phyloP scores from a whole-genome alignment of 2,797 vertebrate species.

The Acipenser transmontanus region DNA sequence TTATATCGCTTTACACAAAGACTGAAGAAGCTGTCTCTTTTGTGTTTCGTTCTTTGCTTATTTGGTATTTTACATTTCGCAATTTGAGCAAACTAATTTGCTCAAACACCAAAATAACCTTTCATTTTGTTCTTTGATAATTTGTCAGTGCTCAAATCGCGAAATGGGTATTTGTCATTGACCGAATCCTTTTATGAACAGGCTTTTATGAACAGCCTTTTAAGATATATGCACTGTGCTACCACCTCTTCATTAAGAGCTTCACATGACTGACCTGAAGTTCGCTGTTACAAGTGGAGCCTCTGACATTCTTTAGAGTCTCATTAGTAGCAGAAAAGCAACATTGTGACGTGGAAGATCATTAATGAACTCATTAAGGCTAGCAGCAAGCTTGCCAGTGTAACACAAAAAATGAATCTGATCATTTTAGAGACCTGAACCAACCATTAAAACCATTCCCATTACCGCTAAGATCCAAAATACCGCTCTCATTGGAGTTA shows the following conservation, averaged over 20 bases:
- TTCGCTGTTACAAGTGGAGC: neutral
- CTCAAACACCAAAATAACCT: no score
- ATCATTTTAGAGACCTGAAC: constrained; percentile 1
- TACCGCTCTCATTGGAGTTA: no score
- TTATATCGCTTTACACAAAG: no score
- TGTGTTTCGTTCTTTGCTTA: no score
- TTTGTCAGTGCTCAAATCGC: no score
- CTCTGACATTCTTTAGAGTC: neutral
- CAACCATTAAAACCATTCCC: neutral
- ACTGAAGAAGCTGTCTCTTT: no score
- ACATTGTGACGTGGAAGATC: neutral
- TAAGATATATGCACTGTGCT: neutral
- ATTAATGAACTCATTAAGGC: neutral
- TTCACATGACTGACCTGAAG: neutral
- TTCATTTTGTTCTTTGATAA: no score
- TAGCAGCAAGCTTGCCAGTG: neutral
- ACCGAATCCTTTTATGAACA: no score
- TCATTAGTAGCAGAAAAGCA: neutral
- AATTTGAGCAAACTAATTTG: no score
- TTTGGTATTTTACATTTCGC: no score
- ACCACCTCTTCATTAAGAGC: neutral
- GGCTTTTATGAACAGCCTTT: neutral
- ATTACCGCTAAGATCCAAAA: no score
- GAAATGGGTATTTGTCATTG: no score
- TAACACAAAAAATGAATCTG: neutral